phyloP scores from a whole-genome alignment of 2,888 invertebrate species.

The Temnothorax rugatulus region DNA sequence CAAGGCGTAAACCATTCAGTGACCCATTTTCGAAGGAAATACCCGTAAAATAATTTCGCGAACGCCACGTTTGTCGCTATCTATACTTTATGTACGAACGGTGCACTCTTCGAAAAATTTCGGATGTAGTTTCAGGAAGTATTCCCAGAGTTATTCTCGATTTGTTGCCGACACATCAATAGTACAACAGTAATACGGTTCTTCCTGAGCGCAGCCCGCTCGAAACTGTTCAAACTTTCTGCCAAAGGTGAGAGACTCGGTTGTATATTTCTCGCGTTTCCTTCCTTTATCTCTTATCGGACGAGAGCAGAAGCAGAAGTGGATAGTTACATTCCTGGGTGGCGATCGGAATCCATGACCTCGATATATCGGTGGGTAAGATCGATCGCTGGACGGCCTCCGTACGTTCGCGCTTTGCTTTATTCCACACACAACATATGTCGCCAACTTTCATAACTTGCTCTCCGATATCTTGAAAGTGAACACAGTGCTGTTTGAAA shows the following conservation, averaged over 20 bases:
- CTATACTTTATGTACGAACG: background rate
- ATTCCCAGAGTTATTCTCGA: conserved; percentile 18
- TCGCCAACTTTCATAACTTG: conserved; percentile 28
- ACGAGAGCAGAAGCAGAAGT: conserved; percentile 12
- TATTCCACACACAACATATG: conserved; percentile 9
- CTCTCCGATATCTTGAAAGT: background rate
- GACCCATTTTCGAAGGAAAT: background rate
- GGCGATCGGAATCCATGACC: conserved; percentile 23
- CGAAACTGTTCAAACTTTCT: conserved; percentile 39
- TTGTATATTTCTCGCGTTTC: background rate
- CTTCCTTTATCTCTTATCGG: conserved; percentile 16
- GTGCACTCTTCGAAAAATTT: conserved; percentile 16
- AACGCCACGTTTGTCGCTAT: background rate
- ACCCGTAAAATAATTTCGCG: conserved; percentile 10
- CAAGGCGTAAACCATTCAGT: background rate
- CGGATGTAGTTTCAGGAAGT: background rate
- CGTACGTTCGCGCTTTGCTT: background rate
- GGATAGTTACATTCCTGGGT: conserved; percentile 29
- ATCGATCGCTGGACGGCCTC: conserved; percentile 16
- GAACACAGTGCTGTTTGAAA: background rate
- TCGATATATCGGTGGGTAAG: conserved; percentile 13
- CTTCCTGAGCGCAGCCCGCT: conserved; percentile 1
- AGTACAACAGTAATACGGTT: background rate
- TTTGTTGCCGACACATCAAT: conserved; percentile 16
- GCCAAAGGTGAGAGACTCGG: background rate